Evolutionary conservation across 2,797 vertebrate species (phyloP), one percentile per base, ranked within the genome.

Genomic region (Mormyrus proboscirostris): DNA sequence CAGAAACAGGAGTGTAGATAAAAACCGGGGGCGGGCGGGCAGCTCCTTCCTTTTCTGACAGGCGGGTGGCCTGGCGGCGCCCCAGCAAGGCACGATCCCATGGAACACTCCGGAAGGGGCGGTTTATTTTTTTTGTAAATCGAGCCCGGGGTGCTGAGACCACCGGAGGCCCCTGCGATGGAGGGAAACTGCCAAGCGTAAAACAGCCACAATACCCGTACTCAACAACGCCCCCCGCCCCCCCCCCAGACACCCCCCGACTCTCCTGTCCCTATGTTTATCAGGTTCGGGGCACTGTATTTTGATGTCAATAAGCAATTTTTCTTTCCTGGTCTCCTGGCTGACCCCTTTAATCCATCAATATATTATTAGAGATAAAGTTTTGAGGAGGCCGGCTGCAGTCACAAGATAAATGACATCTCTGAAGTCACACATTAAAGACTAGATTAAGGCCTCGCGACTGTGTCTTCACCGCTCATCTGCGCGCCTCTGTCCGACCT

Each of bases 221-320:
- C 94, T 93, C 93, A 92, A 93, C 92, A 87, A 92, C 92, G 88
- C 16, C 19, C 89, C 57, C 76, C 4, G 3, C 1, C 86, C 95
- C 95, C 94, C 94, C 93, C 92, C 92, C 93, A 1, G 29, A 29
- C 92, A 92, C 92, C 89, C 51, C 69, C 95, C 94, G 93, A 95
- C 95, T 96, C 95, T 95, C 94, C 95, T 96, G 95, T 97, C 97
- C 98, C 98, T 98, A 98, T 99, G 98, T 99, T 99, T 99, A 99
- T 99, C 98, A 98, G 98, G 97, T 98, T 97, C 97, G 98, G 97
- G 98, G 97, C 97, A 98, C 98, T 99, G 98, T 99, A 99, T 99
- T 99, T 99, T 99, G 98, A 99, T 99, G 98, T 99, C 98, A 99
- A 99, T 99, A 99, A 99, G 98, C 98, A 99, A 99, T 99, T 99